Base-by-base conservation (phyloP, 2,888 invertebrate species). In the Metellina segmentata region DNA sequence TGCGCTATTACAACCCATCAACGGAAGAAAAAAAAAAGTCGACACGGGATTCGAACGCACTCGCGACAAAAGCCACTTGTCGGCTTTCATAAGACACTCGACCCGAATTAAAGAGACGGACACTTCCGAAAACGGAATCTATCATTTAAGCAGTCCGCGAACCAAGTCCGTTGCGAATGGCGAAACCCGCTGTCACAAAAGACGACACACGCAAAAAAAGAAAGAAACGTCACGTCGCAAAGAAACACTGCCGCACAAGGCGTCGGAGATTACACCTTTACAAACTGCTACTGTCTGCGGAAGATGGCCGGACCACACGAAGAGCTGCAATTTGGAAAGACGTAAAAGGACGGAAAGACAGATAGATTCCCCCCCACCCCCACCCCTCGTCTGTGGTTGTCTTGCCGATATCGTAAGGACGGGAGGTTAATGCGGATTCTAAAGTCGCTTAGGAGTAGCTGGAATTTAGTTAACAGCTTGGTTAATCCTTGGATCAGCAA, bases 241-340 rank as follows among this genome's bases (percentile, higher is more conserved):
- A 61, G 61, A 61, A 6, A 61, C 61, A 61, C 4, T 87, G 87
- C 79, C 81, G 52, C 53, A 71, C 20, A 53, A 87, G 88, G 88
- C 88, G 88, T 88, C 81, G 81, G 81, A 88, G 49, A 88, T 88
- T 81, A 52, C 87, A 81, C 87, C 87, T n/a, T n/a, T n/a, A 79
- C 85, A 70, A 85, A 78, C 78, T 49, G 77, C 86, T 71, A 52
- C 86, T 79, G 79, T 87, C 86, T 79, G 9, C n/a, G n/a, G n/a
- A n/a, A n/a, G n/a, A n/a, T n/a, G 9, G 20, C 79, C 53, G 88
- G 88, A 88, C 88, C 88, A 88, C 88, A 88, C 88, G 74, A 81
- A 81, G 81, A 74, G 81, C 16, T 52, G 81, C 74, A 81, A 88
- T 88, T 88, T 88, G 88, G 88, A 13, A 61, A 13, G 61, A n/a